Base-by-base conservation (phyloP, 2,113 vertebrate genomes). In the Pimephales promelas region DNA sequence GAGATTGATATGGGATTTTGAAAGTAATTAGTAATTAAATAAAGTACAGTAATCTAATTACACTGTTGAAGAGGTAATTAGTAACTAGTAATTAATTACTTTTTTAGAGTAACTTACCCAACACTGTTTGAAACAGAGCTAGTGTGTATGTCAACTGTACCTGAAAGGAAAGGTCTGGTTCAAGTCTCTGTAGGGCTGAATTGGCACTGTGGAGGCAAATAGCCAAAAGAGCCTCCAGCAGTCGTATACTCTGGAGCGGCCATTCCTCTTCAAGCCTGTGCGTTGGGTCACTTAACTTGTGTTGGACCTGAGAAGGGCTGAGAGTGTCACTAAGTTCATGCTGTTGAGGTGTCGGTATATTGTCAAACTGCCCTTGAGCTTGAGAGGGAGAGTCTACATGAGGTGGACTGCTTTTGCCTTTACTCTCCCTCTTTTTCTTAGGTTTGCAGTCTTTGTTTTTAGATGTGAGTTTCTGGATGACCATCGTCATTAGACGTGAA, bases 151-250 rank as follows among this genome's bases (percentile, higher is more conserved):
- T 57, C 49, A 11, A 49, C 59, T 49, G 16, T 93, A 99, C 98
- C 97, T 98, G 96, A 28, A 90, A 89, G 81, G 93, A 90, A 31
- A 91, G 86, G 82, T 98, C 97, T 0, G 79, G 86, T 83, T 99
- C 97, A 0, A 79, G 82, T 91, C 95, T 97, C 87, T 96, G 96
- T 71, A 95, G 94, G 75, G 90, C 83, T 18, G 92, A 93, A 88
- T 91, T 95, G 4, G 92, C 90, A 74, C 96, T 95, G 81, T 99
- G 97, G 9, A 99, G 95, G 91, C 97, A 99, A 89, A 99, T 97
- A 3, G 97, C 93, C 88, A 99, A 87, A 78, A 99, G 91, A 36
- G 97, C 96, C 93, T 99, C 98, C 45, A 99, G 91, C 26, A 99
- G 95, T 54, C 96, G 94, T 75, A 99, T 95, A 82, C 95, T 94